These are phyloP conservation scores for Scelioninae gen. 2 DNA, from an alignment of 2,888 invertebrate genomes.

Conservation along the genomic window DNA sequence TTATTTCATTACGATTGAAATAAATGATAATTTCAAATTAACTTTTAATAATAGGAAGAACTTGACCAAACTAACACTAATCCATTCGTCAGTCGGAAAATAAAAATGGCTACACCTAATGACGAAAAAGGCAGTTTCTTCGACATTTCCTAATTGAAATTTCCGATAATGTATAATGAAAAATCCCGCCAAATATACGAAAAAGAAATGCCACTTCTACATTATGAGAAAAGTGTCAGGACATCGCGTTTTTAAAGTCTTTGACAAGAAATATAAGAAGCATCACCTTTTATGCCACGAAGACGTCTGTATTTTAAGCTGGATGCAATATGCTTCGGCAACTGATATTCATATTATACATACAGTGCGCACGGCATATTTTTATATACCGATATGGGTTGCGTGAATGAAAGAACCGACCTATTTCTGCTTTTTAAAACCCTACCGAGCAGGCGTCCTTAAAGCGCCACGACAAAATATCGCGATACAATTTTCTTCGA, in stretches of 20 bases:
- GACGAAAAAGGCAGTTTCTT: background rate
- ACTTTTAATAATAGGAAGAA: too few species aligned
- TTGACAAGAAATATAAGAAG: conserved; percentile 46
- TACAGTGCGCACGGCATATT: conserved; percentile 30
- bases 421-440: conserved; percentile 26
- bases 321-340: conserved; percentile 48
- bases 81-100: too few species aligned
- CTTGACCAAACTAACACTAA: too few species aligned
- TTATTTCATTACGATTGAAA: too few species aligned
- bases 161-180: conserved; percentile 17
- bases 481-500: conserved; percentile 6
- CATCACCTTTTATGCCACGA: conserved; percentile 37
- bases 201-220: conserved; percentile 6
- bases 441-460: conserved; percentile 9
- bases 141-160: conserved; percentile 21
- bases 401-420: conserved; percentile 40
- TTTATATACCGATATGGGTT: conserved; percentile 36
- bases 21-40: too few species aligned
- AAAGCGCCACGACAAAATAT: conserved; percentile 17
- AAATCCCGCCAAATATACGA: conserved; percentile 9
- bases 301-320: conserved; percentile 49
- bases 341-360: conserved; percentile 49
- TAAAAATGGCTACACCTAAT: too few species aligned
- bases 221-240: conserved; percentile 33
- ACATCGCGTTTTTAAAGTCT: conserved; percentile 31